Evolutionary conservation across 2,113 vertebrate genomes (phyloP).

Genomic region (Hypomesus transpacificus): DNA sequence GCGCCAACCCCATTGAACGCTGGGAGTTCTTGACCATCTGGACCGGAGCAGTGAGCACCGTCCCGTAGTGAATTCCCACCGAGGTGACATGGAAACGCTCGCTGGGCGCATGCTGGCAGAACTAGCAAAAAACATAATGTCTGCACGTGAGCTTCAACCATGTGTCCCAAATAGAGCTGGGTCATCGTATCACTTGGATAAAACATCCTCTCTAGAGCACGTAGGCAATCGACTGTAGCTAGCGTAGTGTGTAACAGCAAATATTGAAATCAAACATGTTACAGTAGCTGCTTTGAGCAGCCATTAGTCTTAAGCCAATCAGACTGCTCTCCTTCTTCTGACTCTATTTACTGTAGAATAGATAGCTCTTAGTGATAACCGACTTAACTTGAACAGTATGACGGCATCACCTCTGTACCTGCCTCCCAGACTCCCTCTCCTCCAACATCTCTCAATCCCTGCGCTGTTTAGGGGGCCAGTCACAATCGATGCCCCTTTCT

Average conservation of each 20-base stretch:
- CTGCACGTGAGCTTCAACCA: not conserved
- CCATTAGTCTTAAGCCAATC: not conserved
- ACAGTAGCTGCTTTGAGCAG: no score
- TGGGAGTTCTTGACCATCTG: conserved; percentile 66
- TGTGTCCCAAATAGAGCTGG: conserved; percentile 17
- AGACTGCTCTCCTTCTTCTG: no score
- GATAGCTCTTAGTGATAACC: not conserved
- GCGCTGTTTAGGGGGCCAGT: conserved; percentile 54
- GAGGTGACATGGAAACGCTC: conserved; percentile 31
- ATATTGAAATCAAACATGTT: not conserved
- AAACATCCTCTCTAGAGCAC: not conserved
- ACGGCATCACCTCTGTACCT: conserved; percentile 37
- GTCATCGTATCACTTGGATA: conserved; percentile 12
- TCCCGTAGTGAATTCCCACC: conserved; percentile 37
- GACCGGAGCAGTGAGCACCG: conserved; percentile 36
- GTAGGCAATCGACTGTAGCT: not conserved
- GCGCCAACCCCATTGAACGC: conserved; percentile 42
- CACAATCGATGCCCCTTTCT: not conserved
- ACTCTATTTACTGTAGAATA: no score
- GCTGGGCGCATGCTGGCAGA: conserved; percentile 3
- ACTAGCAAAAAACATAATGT: not conserved
- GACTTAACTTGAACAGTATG: not conserved
- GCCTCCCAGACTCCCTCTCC: conserved; percentile 20
- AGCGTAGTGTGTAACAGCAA: not conserved
- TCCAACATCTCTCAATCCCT: conserved; percentile 45